Conservation (phyloP, 2,888 invertebrate genomes). For the Nomada flava region DNA sequence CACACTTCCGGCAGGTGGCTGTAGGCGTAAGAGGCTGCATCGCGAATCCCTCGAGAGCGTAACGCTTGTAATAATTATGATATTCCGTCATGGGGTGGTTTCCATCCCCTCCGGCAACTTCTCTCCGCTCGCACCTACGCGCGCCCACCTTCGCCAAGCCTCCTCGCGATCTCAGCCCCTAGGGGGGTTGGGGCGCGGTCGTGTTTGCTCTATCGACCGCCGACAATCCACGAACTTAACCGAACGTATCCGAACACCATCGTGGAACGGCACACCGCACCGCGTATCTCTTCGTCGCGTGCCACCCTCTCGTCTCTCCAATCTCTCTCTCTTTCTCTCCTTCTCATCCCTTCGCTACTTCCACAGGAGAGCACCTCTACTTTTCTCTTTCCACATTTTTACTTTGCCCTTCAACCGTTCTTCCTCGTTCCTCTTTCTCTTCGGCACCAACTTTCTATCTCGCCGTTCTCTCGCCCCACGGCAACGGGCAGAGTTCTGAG, state of each 20-base stretch:
- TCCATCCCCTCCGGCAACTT: conserved; percentile 58
- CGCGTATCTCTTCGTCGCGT: conserved; percentile 70
- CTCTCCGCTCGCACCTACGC: conserved; percentile 50
- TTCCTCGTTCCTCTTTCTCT: conserved; percentile 8
- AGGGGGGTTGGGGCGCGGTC: conserved; percentile 84
- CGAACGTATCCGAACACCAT: conserved; percentile 78
- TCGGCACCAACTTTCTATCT: conserved; percentile 7
- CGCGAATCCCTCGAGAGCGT: conserved; percentile 63
- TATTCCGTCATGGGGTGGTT: conserved; percentile 74
- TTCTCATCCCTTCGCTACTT: conserved; percentile 2
- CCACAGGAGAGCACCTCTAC: conserved; percentile 8
- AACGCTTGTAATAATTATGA: conserved; percentile 81
- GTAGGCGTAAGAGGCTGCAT: conserved; percentile 38
- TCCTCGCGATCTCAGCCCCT: conserved; percentile 36
- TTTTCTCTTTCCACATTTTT: conserved; percentile 3
- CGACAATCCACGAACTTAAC: conserved; percentile 81
- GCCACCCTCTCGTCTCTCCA: conserved; percentile 49
- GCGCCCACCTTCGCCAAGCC: conserved; percentile 37
- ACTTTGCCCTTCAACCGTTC: not conserved
- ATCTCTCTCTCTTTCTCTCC: not conserved
- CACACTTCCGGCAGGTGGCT: not conserved
- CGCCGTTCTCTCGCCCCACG: not conserved
- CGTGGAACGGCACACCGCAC: conserved; percentile 70
- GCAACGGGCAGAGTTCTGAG: conserved; percentile 17
- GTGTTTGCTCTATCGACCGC: conserved; percentile 85